These are phyloP conservation scores for Thalpophila matura DNA, from an alignment of 2,888 invertebrate genomes.

Conservation along the genomic window DNA sequence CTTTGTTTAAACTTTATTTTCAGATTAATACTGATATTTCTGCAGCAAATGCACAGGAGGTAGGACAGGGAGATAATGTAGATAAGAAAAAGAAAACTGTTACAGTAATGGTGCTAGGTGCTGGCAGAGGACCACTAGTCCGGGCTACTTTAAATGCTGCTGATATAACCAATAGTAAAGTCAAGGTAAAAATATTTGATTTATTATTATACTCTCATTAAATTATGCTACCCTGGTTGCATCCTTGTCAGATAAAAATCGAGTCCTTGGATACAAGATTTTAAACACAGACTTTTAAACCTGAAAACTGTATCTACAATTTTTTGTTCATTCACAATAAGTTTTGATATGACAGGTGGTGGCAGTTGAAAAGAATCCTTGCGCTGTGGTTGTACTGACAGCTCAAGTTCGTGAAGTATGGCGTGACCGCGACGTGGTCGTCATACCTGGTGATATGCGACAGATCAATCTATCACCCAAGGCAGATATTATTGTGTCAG, in stretches of 20 bases:
- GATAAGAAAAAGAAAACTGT: slow-evolving; percentile 73
- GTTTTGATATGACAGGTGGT: slow-evolving; percentile 90
- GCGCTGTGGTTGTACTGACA: slow-evolving; percentile 96
- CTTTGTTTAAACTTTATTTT: slow-evolving; percentile 8
- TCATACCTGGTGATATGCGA: slow-evolving; percentile 97
- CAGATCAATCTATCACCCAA: slow-evolving; percentile 95
- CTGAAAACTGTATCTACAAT: background rate
- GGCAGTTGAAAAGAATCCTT: slow-evolving; percentile 99
- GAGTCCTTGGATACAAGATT: no score
- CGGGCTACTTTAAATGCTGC: slow-evolving; percentile 96
- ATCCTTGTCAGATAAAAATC: no score
- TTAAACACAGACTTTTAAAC: no score
- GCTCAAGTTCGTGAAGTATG: slow-evolving; percentile 95
- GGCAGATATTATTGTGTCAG: slow-evolving; percentile 98
- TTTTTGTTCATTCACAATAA: background rate
- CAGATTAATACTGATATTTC: slow-evolving; percentile 39
- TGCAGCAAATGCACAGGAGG: slow-evolving; percentile 38
- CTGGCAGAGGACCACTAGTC: slow-evolving; percentile 98
- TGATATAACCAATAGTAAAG: slow-evolving; percentile 93
- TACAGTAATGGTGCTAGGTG: slow-evolving; percentile 97
- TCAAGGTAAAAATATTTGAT: slow-evolving; percentile 92
- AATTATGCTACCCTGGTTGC: no score
- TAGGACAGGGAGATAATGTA: slow-evolving; percentile 69
- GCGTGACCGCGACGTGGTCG: slow-evolving; percentile 93
- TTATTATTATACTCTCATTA: no score